A percentile compares a stretch with the other conserved stretches of the same genome.
These are phyloP conservation scores for Saccopteryx bilineata DNA, from an alignment of 2,113 vertebrate genomes.

Conservation along the genomic window DNA sequence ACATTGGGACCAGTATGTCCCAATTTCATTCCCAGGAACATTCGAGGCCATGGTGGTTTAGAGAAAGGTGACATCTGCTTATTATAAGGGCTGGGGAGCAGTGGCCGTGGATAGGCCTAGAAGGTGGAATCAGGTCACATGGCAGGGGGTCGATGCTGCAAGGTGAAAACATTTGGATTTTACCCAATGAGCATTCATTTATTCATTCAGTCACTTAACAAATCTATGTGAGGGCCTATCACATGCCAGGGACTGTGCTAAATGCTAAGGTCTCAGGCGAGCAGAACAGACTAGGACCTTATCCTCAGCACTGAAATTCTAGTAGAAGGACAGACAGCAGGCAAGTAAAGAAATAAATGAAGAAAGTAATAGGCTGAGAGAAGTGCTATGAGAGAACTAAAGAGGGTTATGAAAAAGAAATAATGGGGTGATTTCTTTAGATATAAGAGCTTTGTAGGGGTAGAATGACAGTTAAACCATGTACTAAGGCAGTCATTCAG, in stretches of 20 bases:
- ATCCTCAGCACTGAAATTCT: not conserved
- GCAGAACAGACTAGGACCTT: not conserved
- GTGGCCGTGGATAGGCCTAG: not conserved
- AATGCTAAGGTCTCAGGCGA: not conserved
- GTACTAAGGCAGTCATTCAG: not conserved
- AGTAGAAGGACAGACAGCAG: not conserved
- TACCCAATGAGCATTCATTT: not conserved
- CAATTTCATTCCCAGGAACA: not conserved
- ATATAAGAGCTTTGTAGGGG: not conserved
- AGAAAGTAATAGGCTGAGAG: not conserved
- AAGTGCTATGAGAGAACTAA: not conserved
- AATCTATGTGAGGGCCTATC: not conserved
- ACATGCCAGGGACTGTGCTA: not conserved
- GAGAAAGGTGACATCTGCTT: not conserved
- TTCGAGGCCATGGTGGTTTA: not conserved
- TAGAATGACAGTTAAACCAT: not conserved
- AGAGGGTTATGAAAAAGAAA: not conserved
- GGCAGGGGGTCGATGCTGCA: not conserved
- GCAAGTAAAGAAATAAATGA: not conserved
- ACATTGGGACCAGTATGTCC: not conserved
- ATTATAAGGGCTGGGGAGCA: not conserved
- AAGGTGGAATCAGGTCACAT: not conserved
- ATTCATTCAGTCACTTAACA: not conserved
- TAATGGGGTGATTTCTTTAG: conserved; percentile 6
- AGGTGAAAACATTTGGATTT: not conserved